Base-by-base conservation (phyloP, 2,888 invertebrate species). In the Cynaeus angustus region DNA sequence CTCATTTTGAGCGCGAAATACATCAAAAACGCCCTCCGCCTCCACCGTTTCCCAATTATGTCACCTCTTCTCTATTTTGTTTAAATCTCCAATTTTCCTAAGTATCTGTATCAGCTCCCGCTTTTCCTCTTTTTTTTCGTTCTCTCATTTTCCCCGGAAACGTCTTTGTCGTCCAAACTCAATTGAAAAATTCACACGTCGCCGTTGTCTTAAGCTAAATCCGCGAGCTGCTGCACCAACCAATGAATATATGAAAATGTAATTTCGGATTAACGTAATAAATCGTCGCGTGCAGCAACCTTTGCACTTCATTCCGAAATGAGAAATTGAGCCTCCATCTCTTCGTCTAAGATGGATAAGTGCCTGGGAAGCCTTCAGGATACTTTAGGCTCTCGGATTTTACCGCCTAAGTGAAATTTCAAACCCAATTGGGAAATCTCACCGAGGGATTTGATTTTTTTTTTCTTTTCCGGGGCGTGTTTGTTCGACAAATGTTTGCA, bases 331-430 rank as follows among this genome's bases (percentile, higher is more conserved):
- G 45, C 12, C 21, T 21, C 21, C 28, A 14, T 37, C 43, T 52
- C 13, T 61, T 61, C 55, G 66, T 70, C 66, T 68, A 72, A 74
- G 72, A 71, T 68, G 73, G 74, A 74, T 72, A 72, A 72, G 72
- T 71, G 71, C 66, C 69, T 64, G 58, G 68, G 58, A 65, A 62
- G 70, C 58, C 71, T 64, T 62, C 68, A 45, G 66, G 72, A 71
- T 72, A 66, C 70, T 75, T 71, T 67, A 70, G 68, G 61, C 45
- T 53, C 46, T 46, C 43, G 71, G 76, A 73, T 75, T 73, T 71
- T 70, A 62, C 69, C 67, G 67, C 52, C 69, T 55, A 66, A 68
- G 66, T 71, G 66, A 65, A 68, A 68, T 74, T 74, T 72, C 64
- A 59, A 70, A 74, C 68, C 68, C 70, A 72, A 71, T 68, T 69